Evolutionary conservation across 1,140 invertebrate species (phyloP).

Genomic region (Acyrthosiphon pisum): DNA sequence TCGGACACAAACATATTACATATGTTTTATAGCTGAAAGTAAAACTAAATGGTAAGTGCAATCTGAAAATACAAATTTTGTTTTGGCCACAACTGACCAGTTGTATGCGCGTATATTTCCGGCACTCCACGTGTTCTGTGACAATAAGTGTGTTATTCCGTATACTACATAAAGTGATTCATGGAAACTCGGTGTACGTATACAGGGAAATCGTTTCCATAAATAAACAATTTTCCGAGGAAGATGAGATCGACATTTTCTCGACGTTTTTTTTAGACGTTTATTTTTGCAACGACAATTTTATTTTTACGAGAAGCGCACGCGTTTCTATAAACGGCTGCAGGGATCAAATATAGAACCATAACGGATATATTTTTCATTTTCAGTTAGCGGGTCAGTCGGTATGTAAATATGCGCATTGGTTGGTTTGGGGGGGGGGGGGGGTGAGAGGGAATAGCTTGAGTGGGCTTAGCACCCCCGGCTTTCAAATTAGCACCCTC

Average conservation of each 20-base stretch:
- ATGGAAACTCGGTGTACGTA: not conserved
- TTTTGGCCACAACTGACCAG: too few relatives aligned
- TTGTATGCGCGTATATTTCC: not conserved
- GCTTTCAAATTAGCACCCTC: not conserved
- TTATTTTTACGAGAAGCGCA: not conserved
- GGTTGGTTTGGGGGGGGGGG: too few relatives aligned
- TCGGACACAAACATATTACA: too few relatives aligned
- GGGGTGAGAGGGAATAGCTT: too few relatives aligned
- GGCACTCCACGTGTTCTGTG: not conserved
- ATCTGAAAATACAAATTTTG: too few relatives aligned
- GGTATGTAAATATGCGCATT: too few relatives aligned
- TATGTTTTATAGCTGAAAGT: too few relatives aligned
- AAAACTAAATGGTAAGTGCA: too few relatives aligned
- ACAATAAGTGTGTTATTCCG: too few relatives aligned
- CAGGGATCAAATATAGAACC: not conserved
- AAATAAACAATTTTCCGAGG: not conserved
- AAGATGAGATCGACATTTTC: not conserved
- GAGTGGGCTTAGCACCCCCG: not conserved
- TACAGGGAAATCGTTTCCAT: not conserved
- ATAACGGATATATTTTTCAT: not conserved
- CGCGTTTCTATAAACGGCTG: not conserved
- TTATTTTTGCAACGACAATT: not conserved
- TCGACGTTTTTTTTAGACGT: not conserved
- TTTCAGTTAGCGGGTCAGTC: not conserved
- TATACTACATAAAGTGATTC: not conserved